A percentile compares a stretch with the other conserved stretches of the same genome.
Evolutionary conservation across 2,888 invertebrate species (phyloP).

Genomic region (Ormyrus rosae): DNA sequence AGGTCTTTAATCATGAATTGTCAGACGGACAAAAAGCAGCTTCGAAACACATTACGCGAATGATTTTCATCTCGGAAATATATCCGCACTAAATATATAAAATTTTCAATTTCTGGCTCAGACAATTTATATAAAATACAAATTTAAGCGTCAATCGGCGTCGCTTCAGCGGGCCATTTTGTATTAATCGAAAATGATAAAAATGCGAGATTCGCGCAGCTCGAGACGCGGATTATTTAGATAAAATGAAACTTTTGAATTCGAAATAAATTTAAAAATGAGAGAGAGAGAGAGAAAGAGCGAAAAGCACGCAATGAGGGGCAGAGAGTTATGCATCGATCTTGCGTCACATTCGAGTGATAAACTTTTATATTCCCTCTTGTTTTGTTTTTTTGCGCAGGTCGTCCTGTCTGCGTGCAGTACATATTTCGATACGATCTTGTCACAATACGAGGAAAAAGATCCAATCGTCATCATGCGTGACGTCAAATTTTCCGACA

Average conservation of each 20-base stretch:
- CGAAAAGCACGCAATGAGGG: neutral
- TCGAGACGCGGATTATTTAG: neutral
- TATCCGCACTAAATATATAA: neutral
- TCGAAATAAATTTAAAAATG: constrained; percentile 39
- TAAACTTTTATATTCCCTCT: constrained; percentile 47
- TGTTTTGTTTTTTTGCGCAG: constrained; percentile 74
- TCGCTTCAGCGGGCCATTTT: neutral
- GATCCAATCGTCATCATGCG: constrained; percentile 91
- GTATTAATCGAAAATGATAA: constrained; percentile 43
- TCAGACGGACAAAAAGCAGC: neutral
- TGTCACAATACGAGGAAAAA: constrained; percentile 88
- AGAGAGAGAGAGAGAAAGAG: neutral
- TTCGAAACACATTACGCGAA: constrained; percentile 4
- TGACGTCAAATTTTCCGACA: constrained; percentile 93
- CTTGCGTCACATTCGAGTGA: constrained; percentile 43
- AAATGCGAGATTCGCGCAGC: neutral
- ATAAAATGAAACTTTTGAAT: constrained; percentile 37
- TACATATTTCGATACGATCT: constrained; percentile 91
- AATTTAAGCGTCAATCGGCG: constrained; percentile 13
- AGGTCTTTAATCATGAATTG: constrained; percentile 15
- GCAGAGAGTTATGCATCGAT: constrained; percentile 26
- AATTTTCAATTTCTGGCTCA: constrained; percentile 30
- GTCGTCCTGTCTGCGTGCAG: constrained; percentile 95
- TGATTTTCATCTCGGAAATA: constrained; percentile 18
- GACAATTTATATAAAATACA: constrained; percentile 13